Percentiles rank a stretch among this genome's conserved stretches.
Conservation (phyloP, 2,113 vertebrate genomes). For the Lagopus muta region DNA sequence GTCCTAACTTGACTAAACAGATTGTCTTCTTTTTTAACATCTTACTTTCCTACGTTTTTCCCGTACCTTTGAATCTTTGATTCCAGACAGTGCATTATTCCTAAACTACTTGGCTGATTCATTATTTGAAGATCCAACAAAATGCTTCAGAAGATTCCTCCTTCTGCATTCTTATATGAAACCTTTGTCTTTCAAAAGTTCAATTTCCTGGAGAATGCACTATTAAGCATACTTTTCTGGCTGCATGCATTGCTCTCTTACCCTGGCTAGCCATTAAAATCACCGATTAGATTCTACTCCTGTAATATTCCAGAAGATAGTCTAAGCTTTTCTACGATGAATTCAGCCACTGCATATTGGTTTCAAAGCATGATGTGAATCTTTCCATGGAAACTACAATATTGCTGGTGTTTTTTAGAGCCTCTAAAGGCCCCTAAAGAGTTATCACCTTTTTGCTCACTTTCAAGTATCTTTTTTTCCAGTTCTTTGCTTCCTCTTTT, state of each 20-base stretch:
- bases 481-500: not conserved
- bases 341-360: not conserved
- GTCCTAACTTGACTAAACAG: not conserved
- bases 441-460: not conserved
- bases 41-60: not conserved
- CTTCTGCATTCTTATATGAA: not conserved
- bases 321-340: slow-evolving; percentile 28
- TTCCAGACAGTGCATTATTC: not conserved
- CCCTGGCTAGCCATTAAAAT: slow-evolving; percentile 32
- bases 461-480: not conserved
- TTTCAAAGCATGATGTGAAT: not conserved
- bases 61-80: not conserved
- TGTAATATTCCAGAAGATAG: slow-evolving; percentile 31
- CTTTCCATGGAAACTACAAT: slow-evolving; percentile 1
- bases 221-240: slow-evolving; percentile 15
- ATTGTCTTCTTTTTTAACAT: not conserved
- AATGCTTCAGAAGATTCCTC: slow-evolving; percentile 51
- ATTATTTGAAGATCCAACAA: slow-evolving; percentile 43
- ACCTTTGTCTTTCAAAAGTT: slow-evolving; percentile 3
- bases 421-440: slow-evolving; percentile 14
- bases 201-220: not conserved
- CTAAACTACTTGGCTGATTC: not conserved
- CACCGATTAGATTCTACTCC: not conserved
- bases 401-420: not conserved
- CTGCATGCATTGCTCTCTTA: slow-evolving; percentile 28